Conservation (phyloP, 2,113 vertebrate species). For the Serilophus lunatus region DNA sequence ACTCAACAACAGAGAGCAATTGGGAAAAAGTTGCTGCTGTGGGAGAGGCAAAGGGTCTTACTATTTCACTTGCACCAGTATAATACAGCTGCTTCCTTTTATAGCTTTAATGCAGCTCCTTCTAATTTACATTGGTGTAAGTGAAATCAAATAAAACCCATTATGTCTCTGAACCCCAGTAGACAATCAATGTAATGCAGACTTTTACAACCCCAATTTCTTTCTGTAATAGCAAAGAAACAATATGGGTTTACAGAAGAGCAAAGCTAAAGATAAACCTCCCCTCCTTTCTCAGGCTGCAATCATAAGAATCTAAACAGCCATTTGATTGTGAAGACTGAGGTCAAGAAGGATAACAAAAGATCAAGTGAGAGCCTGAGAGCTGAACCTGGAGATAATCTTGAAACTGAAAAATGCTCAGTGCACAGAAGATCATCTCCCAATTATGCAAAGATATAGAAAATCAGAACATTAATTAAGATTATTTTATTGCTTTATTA, state of each 20-base stretch:
- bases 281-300: background rate
- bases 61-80: background rate
- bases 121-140: slow-evolving; percentile 53
- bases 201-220: slow-evolving; percentile 57
- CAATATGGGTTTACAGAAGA: slow-evolving; percentile 1
- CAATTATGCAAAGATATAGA: slow-evolving; percentile 35
- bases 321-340: slow-evolving; percentile 22
- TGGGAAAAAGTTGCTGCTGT: background rate
- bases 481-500: slow-evolving; percentile 54
- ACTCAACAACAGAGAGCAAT: background rate
- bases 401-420: background rate
- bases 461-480: slow-evolving; percentile 53
- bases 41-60: background rate
- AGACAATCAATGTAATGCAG: slow-evolving; percentile 49
- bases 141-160: slow-evolving; percentile 60
- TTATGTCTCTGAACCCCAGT: slow-evolving; percentile 42
- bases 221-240: slow-evolving; percentile 46
- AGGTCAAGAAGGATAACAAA: slow-evolving; percentile 22
- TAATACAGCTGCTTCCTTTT: slow-evolving; percentile 10
- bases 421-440: background rate
- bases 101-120: slow-evolving; percentile 22
- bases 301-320: slow-evolving; percentile 41
- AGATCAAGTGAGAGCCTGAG: background rate
- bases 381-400: background rate
- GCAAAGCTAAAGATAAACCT: slow-evolving; percentile 26